Conservation (phyloP, 2,113 vertebrate species). For the Lipotes vexillifer region DNA sequence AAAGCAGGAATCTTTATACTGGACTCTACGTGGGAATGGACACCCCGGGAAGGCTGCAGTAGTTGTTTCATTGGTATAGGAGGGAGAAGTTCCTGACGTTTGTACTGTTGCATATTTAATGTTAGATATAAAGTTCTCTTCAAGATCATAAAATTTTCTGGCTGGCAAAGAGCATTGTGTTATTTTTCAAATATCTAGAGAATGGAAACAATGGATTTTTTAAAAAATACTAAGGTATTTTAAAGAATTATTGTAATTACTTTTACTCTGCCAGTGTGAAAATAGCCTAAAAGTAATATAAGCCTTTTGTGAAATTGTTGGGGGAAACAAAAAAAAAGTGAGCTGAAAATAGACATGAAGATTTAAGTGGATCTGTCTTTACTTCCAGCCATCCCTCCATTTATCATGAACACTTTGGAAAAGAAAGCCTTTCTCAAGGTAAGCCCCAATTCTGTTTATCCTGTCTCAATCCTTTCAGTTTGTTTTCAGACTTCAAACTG, state of each 20-base stretch:
- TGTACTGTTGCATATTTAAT: not conserved
- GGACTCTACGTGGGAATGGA: fast-evolving
- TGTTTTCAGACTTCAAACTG: not conserved
- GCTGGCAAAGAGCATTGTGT: not conserved
- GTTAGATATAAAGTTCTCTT: not conserved
- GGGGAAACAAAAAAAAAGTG: fast-evolving
- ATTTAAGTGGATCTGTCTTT: not conserved
- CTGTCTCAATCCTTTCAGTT: fast-evolving
- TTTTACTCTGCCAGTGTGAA: not conserved
- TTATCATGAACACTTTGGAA: conserved; percentile 97
- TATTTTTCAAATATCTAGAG: not conserved
- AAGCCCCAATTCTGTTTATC: conserved; percentile 21
- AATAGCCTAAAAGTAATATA: not conserved
- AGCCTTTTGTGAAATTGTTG: not conserved
- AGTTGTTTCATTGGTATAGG: not conserved
- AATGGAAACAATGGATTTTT: not conserved
- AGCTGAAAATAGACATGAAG: not conserved
- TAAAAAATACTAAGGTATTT: not conserved
- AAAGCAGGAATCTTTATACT: not conserved
- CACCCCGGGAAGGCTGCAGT: not conserved
- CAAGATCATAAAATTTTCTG: not conserved
- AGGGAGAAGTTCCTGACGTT: not conserved
- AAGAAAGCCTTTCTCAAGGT: conserved; percentile 98
- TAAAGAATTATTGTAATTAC: not conserved
- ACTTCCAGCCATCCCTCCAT: conserved; percentile 92